Base-by-base conservation (phyloP, 2,888 invertebrate genomes). In the Physocephala rufipes region DNA sequence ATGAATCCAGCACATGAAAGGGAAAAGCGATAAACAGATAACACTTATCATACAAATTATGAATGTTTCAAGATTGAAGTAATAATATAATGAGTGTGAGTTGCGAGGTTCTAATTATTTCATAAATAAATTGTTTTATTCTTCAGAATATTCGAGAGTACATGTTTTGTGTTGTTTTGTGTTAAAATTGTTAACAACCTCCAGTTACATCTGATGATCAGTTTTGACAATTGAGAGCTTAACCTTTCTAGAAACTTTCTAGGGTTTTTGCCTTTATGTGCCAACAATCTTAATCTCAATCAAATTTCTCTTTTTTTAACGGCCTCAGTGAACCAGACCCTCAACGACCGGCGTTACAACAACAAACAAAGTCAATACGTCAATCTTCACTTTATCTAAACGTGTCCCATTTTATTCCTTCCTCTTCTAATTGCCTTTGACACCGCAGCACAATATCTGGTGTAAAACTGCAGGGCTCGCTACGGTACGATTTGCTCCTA, bases 331-430 rank as follows among this genome's bases (percentile, higher is more conserved):
- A 1, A 1, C 47, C 24, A 21, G 19, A 26, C 58, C 4, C 24
- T 49, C 26, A 13, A 5, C 53, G 65, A 15, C 24, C 30, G 28
- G 19, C n/a, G 16, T 28, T 30, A 19, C 49, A 13, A 16, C 51
- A 13, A 13, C 16, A n/a, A n/a, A n/a, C 51, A 24, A 19, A 1
- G 49, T 49, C 51, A 49, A 68, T 68, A 59, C 67, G 68, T 68
- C 68, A 68, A 61, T 61, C 68, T 30, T 21, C 68, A 61, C 47
- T 68, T 68, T 28, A 68, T 28, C 61, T 49, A 15, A 28, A 51
- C 47, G 61, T 61, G 26, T 7, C 26, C 58, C 30, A 59, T 24
- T n/a, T 36, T n/a, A 43, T 43, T 21, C 21, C n/a, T 24, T 5
- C 28, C 61, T n/a, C 55, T 55, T 24, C 26, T 43, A n/a, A n/a